Conservation (phyloP, 2,113 vertebrate species). For the Rattus rattus region DNA sequence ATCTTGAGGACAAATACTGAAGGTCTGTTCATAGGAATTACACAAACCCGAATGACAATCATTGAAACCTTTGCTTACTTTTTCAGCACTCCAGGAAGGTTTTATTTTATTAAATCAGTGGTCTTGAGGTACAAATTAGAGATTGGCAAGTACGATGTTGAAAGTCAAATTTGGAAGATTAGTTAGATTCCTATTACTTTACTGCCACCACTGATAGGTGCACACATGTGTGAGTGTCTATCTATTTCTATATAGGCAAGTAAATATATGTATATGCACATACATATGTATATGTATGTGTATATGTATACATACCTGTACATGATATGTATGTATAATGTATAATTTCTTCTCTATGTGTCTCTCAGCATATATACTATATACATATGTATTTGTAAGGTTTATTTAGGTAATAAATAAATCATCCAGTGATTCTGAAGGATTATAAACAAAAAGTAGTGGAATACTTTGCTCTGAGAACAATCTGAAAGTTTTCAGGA, state of each 20-base stretch:
- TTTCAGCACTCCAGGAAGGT: neutral
- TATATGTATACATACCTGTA: neutral
- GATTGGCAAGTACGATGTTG: neutral
- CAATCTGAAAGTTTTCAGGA: neutral
- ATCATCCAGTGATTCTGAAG: neutral
- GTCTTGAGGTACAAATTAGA: neutral
- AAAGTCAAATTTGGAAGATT: slow-evolving; percentile 25
- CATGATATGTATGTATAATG: neutral
- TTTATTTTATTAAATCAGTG: neutral
- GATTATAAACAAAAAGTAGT: neutral
- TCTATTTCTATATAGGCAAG: neutral
- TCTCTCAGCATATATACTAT: neutral
- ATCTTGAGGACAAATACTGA: neutral
- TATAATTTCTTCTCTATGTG: neutral
- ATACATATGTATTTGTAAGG: neutral
- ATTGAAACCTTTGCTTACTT: neutral
- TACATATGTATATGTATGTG: neutral
- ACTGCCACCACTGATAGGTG: neutral
- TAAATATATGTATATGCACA: neutral
- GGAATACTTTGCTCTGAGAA: neutral
- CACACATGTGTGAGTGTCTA: neutral
- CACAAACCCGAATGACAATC: neutral
- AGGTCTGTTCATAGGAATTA: neutral
- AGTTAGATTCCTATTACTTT: neutral
- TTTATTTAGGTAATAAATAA: neutral